These are phyloP conservation scores for Procapra przewalskii DNA, from an alignment of 2,113 vertebrate genomes.

Conservation along the genomic window DNA sequence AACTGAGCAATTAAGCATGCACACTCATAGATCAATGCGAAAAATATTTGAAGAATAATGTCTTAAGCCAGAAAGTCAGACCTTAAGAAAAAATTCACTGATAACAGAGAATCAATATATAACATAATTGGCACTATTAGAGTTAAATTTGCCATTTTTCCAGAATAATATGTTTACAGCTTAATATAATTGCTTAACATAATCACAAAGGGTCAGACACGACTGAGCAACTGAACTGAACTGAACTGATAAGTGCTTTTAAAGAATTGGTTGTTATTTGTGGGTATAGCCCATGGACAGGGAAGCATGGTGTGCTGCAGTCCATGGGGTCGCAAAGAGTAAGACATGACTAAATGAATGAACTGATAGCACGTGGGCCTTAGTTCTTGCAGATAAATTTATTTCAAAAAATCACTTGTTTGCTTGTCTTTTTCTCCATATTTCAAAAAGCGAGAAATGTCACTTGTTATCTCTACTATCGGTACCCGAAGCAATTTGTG, in stretches of 20 bases:
- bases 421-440: not conserved
- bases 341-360: not conserved
- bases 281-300: not conserved
- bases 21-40: not conserved
- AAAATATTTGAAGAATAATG: not conserved
- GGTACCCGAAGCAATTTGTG: not conserved
- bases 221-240: not conserved
- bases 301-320: not conserved
- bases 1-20: not conserved
- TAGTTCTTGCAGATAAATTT: not conserved
- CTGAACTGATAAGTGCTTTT: not conserved
- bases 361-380: not conserved
- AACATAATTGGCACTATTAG: not conserved
- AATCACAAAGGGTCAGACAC: not conserved
- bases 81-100: not conserved
- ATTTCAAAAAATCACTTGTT: not conserved
- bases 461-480: not conserved
- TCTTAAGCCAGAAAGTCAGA: not conserved
- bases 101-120: not conserved
- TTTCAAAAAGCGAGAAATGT: not conserved
- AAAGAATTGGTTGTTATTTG: not conserved
- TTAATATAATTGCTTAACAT: not conserved
- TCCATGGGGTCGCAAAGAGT: not conserved
- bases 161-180: not conserved
- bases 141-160: not conserved